Base-by-base conservation (phyloP, 2,113 vertebrate species). In the Alouatta palliata region DNA sequence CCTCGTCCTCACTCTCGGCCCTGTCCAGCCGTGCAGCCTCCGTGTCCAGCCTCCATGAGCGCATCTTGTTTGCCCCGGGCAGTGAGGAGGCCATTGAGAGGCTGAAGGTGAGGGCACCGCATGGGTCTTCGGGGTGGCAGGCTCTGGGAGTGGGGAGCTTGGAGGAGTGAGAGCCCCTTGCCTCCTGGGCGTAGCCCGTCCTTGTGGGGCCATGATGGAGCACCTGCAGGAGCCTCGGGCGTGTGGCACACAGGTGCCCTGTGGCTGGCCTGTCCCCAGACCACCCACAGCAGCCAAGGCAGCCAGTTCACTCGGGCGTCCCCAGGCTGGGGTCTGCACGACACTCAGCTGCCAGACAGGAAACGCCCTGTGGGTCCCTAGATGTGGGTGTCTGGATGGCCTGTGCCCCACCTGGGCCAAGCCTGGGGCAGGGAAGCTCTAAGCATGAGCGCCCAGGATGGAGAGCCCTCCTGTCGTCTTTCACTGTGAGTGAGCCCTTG, bases 31-130 rank as follows among this genome's bases (percentile, higher is more conserved):
- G 99, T 0, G 99, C 99, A 0, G 99, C 99, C 93, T 99, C 99
- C 0, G 99, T 99, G 2, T 98, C 99, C 98, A 99, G 99, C 98
- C 99, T 99, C 49, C 99, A 99, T 0, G 99, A 99, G 92, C 99
- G 99, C 97, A 99, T 99, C 98, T 99, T 99, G 99, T 99, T 99
- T 97, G 99, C 99, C 96, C 99, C 99, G 0, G 99, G 99, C 93
- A 99, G 99, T 0, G 99, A 99, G 97, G 99, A 99, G 97, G 99
- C 99, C 7, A 99, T 99, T 0, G 99, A 99, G 92, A 99, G 99
- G 66, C 99, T 99, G 86, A 99, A 99, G 99, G 99, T 99, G 96
- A 99, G 98, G 90, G 27, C 1, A 2, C 27, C 12, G 2, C 61
- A 6, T 64, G 0, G 19, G 19, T 27, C 32, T 23, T 75, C 0